Evolutionary conservation across 2,888 invertebrate genomes (phyloP), one percentile per base, ranked within the genome.

Genomic region (Drosophila diplacantha): DNA sequence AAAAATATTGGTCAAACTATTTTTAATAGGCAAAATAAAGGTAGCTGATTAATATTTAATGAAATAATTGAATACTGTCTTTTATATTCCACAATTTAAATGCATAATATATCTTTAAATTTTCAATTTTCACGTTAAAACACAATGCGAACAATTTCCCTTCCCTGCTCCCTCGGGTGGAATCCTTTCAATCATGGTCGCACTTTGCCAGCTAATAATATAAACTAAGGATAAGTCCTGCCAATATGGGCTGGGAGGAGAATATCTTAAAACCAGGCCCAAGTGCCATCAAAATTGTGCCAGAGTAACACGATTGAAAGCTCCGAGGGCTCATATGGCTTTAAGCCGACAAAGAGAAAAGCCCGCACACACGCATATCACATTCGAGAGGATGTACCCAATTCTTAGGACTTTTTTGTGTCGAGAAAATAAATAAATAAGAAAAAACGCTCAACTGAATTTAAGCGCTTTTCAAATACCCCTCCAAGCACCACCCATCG

Each of bases 181-280:
- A 29, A 29, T 44, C 44, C 44, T 44, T 29, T 44, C 44, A 44
- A 44, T 44, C 44, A 76, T 74, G 81, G 29, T 39, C 69, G 66
- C 73, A 78, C 81, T 81, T 76, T 75, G 72, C 75, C 80, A 74
- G 82, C 81, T 82, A 82, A 81, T 81, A 80, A 76, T 74, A 78
- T 77, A 78, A 81, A 81, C 82, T 82, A 75, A 74, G 81, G 82
- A 75, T 81, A 76, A 81, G 73, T 69, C 72, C 52, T 47, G 69
- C 53, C 53, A 73, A 71, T 72, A 75, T 72, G 72, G 69, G 70
- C 73, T 71, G 74, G 74, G 62, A 67, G 75, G 62, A 78, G 61
- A 24, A 43, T 37, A 74, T 70, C 66, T 72, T 60, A 71, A 69
- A 73, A 74, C 69, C 73, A 74, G 78, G 67, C 74, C 63, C 72